These are phyloP conservation scores for Trachymyrmex septentrionalis DNA, from an alignment of 1,140 invertebrate species.

Conservation along the genomic window DNA sequence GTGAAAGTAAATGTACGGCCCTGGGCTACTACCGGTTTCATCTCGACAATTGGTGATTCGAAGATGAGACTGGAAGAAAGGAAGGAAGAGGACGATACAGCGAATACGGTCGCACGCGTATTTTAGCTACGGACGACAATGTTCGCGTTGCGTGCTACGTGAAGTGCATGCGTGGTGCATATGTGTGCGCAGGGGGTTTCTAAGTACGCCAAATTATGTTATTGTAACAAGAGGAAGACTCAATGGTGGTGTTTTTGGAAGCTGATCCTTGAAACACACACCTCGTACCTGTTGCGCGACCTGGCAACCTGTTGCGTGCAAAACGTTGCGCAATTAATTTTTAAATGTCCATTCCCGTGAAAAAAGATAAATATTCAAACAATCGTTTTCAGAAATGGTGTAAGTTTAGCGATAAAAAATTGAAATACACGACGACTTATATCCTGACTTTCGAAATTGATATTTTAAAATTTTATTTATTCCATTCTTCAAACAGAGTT, in stretches of 20 bases:
- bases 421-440: neutral
- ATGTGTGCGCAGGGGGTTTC: slow-evolving; percentile 35
- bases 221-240: slow-evolving; percentile 62
- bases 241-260: slow-evolving; percentile 4
- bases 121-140: slow-evolving; percentile 41
- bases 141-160: slow-evolving; percentile 62
- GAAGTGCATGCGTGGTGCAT: slow-evolving; percentile 52
- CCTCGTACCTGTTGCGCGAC: neutral
- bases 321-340: slow-evolving; percentile 35
- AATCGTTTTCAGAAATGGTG: neutral
- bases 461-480: slow-evolving; percentile 4
- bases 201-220: slow-evolving; percentile 62
- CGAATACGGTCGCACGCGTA: slow-evolving; percentile 35
- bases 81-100: slow-evolving; percentile 27
- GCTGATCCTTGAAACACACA: slow-evolving; percentile 22
- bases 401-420: neutral
- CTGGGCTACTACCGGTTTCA: slow-evolving; percentile 39
- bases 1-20: slow-evolving; percentile 33
- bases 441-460: neutral
- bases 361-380: neutral
- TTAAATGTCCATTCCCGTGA: slow-evolving; percentile 5
- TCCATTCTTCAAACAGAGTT: neutral
- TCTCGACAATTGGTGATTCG: slow-evolving; percentile 54
- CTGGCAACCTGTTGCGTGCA: neutral
- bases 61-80: slow-evolving; percentile 1